These are phyloP conservation scores for Mastomys coucha DNA, from an alignment of 2,113 vertebrate species.

Conservation along the genomic window DNA sequence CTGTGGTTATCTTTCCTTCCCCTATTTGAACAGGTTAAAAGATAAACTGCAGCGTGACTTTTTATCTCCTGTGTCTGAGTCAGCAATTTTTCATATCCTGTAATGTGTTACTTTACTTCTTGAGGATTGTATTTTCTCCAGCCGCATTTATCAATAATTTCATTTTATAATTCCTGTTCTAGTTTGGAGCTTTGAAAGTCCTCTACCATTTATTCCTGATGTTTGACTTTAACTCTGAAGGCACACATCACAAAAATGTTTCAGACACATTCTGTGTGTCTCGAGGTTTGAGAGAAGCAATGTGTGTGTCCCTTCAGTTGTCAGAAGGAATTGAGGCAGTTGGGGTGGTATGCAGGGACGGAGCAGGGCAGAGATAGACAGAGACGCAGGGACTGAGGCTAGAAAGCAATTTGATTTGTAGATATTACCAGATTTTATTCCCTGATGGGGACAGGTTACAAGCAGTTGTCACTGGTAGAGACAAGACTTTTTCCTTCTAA, in stretches of 20 bases:
- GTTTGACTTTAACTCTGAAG: conserved; percentile 40
- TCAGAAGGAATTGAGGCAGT: background rate
- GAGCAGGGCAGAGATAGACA: background rate
- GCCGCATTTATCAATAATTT: conserved; percentile 36
- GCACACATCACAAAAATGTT: conserved; percentile 8
- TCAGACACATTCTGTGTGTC: conserved; percentile 4
- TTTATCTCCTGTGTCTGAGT: background rate
- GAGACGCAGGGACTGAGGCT: background rate
- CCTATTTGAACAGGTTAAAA: conserved; percentile 37
- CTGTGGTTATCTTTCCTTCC: background rate
- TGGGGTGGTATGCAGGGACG: background rate
- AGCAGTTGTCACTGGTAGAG: background rate
- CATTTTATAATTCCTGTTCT: conserved; percentile 50
- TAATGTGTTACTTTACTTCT: conserved; percentile 40
- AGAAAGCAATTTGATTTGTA: background rate
- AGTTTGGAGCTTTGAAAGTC: background rate
- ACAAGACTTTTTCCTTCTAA: conserved; percentile 39
- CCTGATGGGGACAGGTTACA: background rate
- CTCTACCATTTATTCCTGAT: background rate
- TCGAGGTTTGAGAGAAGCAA: background rate
- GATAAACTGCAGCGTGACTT: conserved; percentile 5
- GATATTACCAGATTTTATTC: background rate
- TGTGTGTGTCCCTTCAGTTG: background rate
- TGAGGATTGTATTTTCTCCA: conserved; percentile 35
- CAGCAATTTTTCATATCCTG: conserved; percentile 35